These are phyloP conservation scores for Pelecanoides urinatrix DNA, from an alignment of 2,113 vertebrate species.

Conservation along the genomic window DNA sequence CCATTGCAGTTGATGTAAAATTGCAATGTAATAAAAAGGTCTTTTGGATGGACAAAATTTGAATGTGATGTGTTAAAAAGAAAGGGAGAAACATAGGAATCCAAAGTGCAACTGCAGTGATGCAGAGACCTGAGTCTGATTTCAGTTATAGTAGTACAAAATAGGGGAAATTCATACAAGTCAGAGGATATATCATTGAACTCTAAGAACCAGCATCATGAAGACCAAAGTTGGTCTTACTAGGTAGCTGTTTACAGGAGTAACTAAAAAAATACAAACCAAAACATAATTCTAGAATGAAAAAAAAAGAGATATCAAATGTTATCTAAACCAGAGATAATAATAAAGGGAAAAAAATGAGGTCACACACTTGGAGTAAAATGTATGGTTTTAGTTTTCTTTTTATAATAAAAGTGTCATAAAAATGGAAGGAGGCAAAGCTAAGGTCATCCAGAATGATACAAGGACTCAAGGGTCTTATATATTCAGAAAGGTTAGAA, in stretches of 20 bases:
- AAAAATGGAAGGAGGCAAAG: not conserved
- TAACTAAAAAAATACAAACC: not conserved
- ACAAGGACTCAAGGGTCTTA: not conserved
- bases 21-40: not conserved
- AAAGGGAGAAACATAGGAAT: not conserved
- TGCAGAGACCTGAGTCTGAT: not conserved
- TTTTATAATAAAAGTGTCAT: not conserved
- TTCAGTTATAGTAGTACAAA: not conserved
- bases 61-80: not conserved
- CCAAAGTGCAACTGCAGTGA: not conserved
- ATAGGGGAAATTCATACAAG: not conserved
- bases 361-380: not conserved
- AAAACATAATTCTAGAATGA: not conserved
- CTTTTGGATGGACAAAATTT: not conserved
- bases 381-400: not conserved
- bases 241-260: not conserved
- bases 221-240: not conserved
- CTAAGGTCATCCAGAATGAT: not conserved
- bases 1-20: not conserved
- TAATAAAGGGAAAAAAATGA: not conserved
- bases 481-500: conserved; percentile 4
- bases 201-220: accelerated
- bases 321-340: not conserved
- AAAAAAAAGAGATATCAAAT: not conserved
- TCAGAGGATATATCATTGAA: not conserved